Base-by-base conservation (phyloP, 2,888 invertebrate genomes). In the Drosophila heteroneura region DNA sequence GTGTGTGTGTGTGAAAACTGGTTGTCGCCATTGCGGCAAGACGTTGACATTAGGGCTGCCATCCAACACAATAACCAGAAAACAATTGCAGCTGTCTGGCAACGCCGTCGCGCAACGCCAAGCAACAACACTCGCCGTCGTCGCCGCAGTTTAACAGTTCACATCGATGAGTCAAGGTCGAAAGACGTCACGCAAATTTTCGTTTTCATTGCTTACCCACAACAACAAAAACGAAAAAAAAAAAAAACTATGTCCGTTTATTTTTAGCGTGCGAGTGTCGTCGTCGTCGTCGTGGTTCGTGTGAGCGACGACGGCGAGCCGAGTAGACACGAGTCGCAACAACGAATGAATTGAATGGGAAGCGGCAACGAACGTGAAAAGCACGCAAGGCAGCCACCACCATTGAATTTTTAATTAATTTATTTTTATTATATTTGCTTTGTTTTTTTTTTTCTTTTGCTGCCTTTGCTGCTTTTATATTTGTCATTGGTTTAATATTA, bases 121-220 rank as follows among this genome's bases (percentile, higher is more conserved):
- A 70, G 72, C 79, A 85, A 68, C 77, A 79, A 74, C 81, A 70
- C 56, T 82, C 71, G 74, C 57, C 66, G 72, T 47, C 76, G 76
- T 82, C 76, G 74, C 74, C 80, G 76, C 89, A 90, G 88, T 92
- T 92, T 91, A 91, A 92, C 93, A 93, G 93, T 93, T 93, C 92
- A 93, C 89, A 90, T 90, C 91, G 92, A 92, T 92, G 92, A 93
- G 93, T 93, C 93, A 93, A 93, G 93, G 93, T 93, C 93, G 93
- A 89, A 89, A 91, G 91, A 92, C 91, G 91, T 92, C 92, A 91
- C 91, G 93, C 92, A 92, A 92, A 92, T 92, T 91, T 91, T 92
- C 91, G 82, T 91, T 92, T 92, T 91, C 91, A 92, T 89, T 91
- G 85, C 83, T 41, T 86, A 84, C 88, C 85, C 83, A 84, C 83